phyloP scores from a whole-genome alignment of 2,888 invertebrate genomes.

The Theodoxus fluviatilis region DNA sequence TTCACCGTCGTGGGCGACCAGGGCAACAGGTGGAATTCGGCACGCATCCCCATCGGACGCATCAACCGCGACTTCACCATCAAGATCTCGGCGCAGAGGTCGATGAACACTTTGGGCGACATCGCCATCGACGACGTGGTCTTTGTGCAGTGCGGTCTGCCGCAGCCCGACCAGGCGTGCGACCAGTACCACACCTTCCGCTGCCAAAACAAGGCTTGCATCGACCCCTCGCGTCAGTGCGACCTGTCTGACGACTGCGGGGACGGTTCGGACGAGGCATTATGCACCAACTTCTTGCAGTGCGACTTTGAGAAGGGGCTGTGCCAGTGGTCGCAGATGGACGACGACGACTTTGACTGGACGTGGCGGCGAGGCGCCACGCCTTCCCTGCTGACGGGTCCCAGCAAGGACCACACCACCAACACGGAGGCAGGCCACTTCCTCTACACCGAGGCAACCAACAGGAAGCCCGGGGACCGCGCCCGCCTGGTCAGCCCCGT shows the following conservation, averaged over 20 bases:
- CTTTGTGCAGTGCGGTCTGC: slow-evolving; percentile 48
- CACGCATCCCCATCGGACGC: slow-evolving; percentile 46
- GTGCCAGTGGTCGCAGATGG: slow-evolving; percentile 49
- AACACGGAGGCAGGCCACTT: slow-evolving; percentile 51
- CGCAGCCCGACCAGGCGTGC: too few species aligned
- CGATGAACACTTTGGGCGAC: slow-evolving; percentile 45
- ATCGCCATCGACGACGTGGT: slow-evolving; percentile 55
- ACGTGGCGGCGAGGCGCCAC: slow-evolving; percentile 48
- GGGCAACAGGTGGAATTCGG: slow-evolving; percentile 48
- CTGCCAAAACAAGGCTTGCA: too few species aligned
- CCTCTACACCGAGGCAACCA: slow-evolving; percentile 50
- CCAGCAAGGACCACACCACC: slow-evolving; percentile 55
- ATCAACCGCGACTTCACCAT: slow-evolving; percentile 43
- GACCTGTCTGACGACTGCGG: slow-evolving; percentile 60
- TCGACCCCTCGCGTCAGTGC: too few species aligned
- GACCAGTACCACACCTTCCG: too few species aligned
- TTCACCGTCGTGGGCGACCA: slow-evolving; percentile 43
- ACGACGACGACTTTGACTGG: slow-evolving; percentile 61
- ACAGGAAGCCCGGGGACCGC: slow-evolving; percentile 44
- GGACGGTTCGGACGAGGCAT: slow-evolving; percentile 54
- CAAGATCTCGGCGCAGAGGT: slow-evolving; percentile 41
- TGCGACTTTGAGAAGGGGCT: slow-evolving; percentile 54
- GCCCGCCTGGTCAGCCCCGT: slow-evolving; percentile 62
- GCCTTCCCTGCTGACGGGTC: slow-evolving; percentile 51
- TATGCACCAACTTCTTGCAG: slow-evolving; percentile 33